Percentiles rank a stretch among this genome's conserved stretches.
phyloP scores from a whole-genome alignment of 2,113 vertebrate genomes.

The Rafetus swinhoei region DNA sequence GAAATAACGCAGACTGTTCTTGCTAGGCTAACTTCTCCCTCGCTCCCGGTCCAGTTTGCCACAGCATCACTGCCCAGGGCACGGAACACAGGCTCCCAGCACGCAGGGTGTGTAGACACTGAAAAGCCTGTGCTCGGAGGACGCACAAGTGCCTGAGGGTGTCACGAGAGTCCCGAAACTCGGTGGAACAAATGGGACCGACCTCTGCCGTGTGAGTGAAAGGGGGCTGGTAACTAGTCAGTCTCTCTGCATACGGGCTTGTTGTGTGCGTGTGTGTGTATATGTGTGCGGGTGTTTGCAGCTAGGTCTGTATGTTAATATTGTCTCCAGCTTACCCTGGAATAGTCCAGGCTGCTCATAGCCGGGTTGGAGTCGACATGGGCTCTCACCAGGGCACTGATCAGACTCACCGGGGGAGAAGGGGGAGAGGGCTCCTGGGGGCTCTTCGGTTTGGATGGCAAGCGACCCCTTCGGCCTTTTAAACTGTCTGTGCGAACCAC shows the following conservation, averaged over 20 bases:
- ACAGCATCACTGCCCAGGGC: neutral
- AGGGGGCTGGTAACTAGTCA: no score
- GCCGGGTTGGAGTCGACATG: constrained; percentile 99
- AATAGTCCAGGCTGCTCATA: constrained; percentile 98
- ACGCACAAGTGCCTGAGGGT: neutral
- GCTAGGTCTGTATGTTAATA: constrained; percentile 46
- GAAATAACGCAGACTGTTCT: constrained; percentile 16
- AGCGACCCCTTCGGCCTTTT: constrained; percentile 95
- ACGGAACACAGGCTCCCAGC: neutral
- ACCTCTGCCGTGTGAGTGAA: neutral
- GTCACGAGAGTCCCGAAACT: neutral
- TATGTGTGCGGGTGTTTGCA: neutral
- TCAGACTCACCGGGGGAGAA: constrained; percentile 97
- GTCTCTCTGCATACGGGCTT: neutral
- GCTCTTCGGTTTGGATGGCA: constrained; percentile 98
- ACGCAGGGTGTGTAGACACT: neutral
- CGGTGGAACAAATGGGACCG: neutral
- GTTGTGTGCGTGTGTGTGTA: neutral
- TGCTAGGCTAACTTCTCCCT: constrained; percentile 9
- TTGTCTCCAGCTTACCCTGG: constrained; percentile 87
- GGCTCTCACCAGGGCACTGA: constrained; percentile 96
- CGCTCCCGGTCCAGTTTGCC: neutral
- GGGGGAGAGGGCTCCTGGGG: constrained; percentile 96
- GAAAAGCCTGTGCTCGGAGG: neutral
- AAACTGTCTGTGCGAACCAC: constrained; percentile 98